These are phyloP conservation scores for Xyrichtys novacula DNA, from an alignment of 2,797 vertebrate genomes.

Conservation along the genomic window DNA sequence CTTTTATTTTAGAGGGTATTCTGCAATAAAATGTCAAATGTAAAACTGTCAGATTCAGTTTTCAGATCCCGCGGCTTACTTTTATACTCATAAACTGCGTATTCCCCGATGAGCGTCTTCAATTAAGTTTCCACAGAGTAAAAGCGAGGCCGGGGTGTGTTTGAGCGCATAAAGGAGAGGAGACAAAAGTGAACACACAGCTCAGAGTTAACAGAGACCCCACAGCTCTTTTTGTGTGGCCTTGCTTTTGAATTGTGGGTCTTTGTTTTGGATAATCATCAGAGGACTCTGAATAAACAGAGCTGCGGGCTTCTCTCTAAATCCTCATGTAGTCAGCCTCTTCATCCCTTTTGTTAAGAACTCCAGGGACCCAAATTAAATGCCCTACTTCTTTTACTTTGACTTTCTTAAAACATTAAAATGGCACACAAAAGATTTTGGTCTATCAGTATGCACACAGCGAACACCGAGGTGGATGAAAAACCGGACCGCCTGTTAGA, in stretches of 20 bases:
- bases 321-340: neutral
- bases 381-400: neutral
- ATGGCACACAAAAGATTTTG: neutral
- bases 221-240: neutral
- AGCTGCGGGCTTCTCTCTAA: neutral
- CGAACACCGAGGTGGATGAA: neutral
- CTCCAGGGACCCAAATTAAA: neutral
- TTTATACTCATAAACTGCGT: neutral
- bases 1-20: no score
- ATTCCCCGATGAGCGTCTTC: neutral
- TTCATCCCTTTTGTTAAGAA: neutral
- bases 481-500: constrained; percentile 1
- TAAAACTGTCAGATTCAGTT: no score
- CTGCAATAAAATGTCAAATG: no score
- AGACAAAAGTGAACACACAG: neutral
- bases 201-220: neutral
- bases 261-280: neutral
- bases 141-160: neutral
- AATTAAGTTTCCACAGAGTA: neutral
- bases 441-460: neutral
- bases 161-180: neutral
- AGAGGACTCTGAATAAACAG: constrained; percentile 5
- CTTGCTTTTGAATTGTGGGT: neutral
- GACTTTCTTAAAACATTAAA: neutral
- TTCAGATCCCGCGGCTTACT: neutral